Evolutionary conservation across 2,888 invertebrate species (phyloP).

Genomic region (Uloborus plumipes): DNA sequence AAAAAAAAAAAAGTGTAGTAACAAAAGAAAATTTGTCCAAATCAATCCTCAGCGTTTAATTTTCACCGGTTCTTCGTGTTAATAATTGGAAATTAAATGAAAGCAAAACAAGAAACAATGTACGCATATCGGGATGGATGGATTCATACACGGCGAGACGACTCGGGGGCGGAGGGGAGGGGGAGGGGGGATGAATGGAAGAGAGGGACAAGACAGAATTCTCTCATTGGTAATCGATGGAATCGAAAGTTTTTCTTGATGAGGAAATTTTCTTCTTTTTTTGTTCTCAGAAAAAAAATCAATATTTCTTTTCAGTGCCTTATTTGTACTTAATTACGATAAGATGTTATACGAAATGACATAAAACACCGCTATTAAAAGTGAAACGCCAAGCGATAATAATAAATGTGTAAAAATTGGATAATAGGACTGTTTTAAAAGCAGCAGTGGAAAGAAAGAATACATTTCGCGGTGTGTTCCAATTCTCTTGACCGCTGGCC

Average conservation of each 20-base stretch:
- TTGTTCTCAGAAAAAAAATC: constrained; percentile 40
- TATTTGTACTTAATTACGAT: constrained; percentile 64
- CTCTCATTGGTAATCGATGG: constrained; percentile 60
- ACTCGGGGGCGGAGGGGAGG: constrained; percentile 12
- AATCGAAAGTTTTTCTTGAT: constrained; percentile 63
- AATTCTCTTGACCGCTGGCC: constrained; percentile 35
- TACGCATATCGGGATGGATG: constrained; percentile 49
- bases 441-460: neutral
- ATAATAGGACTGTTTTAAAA: constrained; percentile 26
- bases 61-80: constrained; percentile 53
- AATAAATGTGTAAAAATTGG: constrained; percentile 53
- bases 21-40: constrained; percentile 32
- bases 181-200: constrained; percentile 11
- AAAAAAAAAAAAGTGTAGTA: constrained; percentile 26
- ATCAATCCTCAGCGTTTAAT: constrained; percentile 62
- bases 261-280: constrained; percentile 53
- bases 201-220: constrained; percentile 23
- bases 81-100: constrained; percentile 64
- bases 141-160: constrained; percentile 41
- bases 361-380: constrained; percentile 58
- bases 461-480: neutral
- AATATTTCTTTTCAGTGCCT: constrained; percentile 61
- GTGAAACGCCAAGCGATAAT: constrained; percentile 21
- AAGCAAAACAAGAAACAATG: constrained; percentile 64
- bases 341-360: constrained; percentile 62